Percentiles rank a stretch among this genome's conserved stretches.
phyloP scores from a whole-genome alignment of 2,113 vertebrate genomes.

The Pristiophorus japonicus region DNA sequence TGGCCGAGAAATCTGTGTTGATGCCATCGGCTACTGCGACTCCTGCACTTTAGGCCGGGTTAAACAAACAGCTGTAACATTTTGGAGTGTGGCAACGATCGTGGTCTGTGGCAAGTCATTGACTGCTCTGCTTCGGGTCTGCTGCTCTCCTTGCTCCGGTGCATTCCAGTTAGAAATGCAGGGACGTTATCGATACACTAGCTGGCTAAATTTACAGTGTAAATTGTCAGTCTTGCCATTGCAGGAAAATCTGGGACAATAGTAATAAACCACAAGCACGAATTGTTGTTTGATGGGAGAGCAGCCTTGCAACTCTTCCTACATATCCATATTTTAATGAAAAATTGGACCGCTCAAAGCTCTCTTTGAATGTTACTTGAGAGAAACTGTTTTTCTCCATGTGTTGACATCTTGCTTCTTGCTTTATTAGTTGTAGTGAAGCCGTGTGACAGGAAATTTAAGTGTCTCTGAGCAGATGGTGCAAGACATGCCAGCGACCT shows the following conservation, averaged over 20 bases:
- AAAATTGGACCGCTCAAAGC: neutral
- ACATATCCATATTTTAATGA: neutral
- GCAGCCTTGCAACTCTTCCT: neutral
- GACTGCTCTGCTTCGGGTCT: neutral
- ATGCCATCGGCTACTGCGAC: conserved; percentile 75
- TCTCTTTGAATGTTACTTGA: neutral
- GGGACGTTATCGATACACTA: neutral
- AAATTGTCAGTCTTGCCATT: neutral
- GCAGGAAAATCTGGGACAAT: neutral
- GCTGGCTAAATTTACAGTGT: neutral
- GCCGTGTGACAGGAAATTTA: neutral
- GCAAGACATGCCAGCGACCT: neutral
- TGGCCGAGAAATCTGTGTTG: conserved; percentile 68
- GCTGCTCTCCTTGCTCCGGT: neutral
- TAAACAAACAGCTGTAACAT: conserved; percentile 72
- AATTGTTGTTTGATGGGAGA: neutral
- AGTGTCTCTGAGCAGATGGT: neutral
- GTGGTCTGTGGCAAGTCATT: conserved; percentile 75
- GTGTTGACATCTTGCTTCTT: neutral
- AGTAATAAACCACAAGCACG: neutral
- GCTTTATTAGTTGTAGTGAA: neutral
- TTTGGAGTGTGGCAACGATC: conserved; percentile 63
- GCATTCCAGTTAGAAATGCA: neutral
- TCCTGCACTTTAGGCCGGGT: conserved; percentile 71
- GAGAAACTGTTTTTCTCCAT: neutral